These are phyloP conservation scores for Aplidium turbinatum DNA, from an alignment of 23 tunicate species.

Conservation along the genomic window DNA sequence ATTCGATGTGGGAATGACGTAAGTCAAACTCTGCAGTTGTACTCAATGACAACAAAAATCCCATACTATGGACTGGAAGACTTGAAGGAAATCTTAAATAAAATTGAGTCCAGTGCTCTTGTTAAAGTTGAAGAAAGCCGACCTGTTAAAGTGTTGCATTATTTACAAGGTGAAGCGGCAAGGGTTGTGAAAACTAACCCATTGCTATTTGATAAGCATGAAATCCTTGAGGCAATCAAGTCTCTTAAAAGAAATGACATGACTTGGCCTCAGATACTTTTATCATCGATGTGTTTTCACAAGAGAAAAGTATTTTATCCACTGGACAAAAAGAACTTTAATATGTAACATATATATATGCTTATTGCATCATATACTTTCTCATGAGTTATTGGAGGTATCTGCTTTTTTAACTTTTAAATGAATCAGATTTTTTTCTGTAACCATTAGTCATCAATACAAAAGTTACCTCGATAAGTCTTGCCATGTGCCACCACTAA, in stretches of 20 bases:
- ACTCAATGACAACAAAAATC: constrained; percentile 8
- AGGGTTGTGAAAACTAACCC: constrained; percentile 34
- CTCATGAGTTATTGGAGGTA: too few relatives aligned
- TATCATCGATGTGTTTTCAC: constrained; percentile 44
- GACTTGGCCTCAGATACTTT: constrained; percentile 5
- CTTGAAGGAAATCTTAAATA: constrained; percentile 42
- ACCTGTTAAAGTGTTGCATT: constrained; percentile 31
- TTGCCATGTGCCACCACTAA: too few relatives aligned
- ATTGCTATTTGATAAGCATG: constrained; percentile 1
- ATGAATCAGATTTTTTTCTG: too few relatives aligned
- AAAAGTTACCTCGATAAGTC: too few relatives aligned
- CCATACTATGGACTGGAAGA: constrained; percentile 42
- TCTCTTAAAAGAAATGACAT: not conserved
- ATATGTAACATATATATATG: too few relatives aligned
- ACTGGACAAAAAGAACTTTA: too few relatives aligned
- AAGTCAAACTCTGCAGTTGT: not conserved
- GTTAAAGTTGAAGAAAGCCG: constrained; percentile 16
- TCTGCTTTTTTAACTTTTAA: too few relatives aligned
- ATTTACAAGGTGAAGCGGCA: constrained; percentile 71
- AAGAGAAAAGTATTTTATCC: constrained; percentile 37
- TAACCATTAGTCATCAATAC: too few relatives aligned
- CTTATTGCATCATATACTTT: too few relatives aligned
- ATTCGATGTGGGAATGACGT: not conserved
- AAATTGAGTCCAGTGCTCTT: constrained; percentile 10
- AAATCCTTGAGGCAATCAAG: not conserved